These are phyloP conservation scores for Erythrolamprus reginae DNA, from an alignment of 2,113 vertebrate genomes.

Conservation along the genomic window DNA sequence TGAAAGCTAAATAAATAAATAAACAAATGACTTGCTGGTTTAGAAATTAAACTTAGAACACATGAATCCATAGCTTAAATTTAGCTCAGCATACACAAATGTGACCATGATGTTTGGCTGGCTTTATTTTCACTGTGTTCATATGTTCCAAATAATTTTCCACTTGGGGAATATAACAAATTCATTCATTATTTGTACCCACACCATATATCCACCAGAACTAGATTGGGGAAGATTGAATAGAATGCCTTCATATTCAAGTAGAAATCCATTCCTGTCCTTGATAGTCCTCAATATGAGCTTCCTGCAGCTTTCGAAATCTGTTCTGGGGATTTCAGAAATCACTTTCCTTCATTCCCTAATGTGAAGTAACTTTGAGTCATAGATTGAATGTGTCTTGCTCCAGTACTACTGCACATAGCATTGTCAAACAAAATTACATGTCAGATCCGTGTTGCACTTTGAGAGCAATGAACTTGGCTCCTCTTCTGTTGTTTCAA, in stretches of 20 bases:
- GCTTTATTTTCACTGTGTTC: neutral
- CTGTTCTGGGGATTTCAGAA: neutral
- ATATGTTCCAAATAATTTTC: neutral
- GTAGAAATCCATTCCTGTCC: neutral
- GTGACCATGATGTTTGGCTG: neutral
- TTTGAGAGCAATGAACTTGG: neutral
- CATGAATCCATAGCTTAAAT: neutral
- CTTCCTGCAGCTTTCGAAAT: neutral
- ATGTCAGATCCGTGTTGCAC: neutral
- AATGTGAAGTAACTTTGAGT: neutral
- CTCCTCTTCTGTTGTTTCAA: neutral
- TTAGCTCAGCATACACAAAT: neutral
- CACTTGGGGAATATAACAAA: neutral
- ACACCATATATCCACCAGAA: neutral
- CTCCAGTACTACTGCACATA: neutral
- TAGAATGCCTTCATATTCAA: neutral
- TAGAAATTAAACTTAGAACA: neutral
- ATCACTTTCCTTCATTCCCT: neutral
- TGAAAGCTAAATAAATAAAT: neutral
- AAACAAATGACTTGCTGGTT: neutral
- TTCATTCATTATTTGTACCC: neutral
- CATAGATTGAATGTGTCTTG: constrained; percentile 19
- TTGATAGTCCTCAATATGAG: neutral
- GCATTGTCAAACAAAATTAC: neutral
- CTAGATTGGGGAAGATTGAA: neutral